Percentiles rank a stretch among this genome's conserved stretches.
Conservation (phyloP, 2,888 invertebrate species). For the Actias luna region DNA sequence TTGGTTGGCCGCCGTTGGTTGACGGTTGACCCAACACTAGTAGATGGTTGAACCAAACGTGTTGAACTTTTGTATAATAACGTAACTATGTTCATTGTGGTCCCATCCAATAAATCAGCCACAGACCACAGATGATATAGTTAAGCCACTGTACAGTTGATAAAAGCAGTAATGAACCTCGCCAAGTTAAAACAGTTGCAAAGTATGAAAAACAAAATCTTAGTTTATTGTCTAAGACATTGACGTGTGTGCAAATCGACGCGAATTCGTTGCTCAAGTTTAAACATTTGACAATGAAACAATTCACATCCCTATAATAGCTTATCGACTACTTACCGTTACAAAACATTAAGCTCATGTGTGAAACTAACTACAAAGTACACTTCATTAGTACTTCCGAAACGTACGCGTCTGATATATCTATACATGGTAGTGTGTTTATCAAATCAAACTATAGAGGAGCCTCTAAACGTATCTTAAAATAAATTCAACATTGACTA, state of each 20-base stretch:
- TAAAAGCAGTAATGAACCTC: no score
- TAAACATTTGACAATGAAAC: constrained; percentile 56
- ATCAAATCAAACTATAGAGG: not conserved
- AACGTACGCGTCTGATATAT: not conserved
- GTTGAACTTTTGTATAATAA: no score
- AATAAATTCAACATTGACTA: not conserved
- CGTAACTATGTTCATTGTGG: no score
- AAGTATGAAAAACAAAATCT: no score
- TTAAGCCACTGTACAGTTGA: no score
- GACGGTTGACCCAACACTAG: no score
- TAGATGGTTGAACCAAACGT: no score
- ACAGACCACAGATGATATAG: no score
- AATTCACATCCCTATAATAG: constrained; percentile 33
- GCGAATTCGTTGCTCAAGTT: constrained; percentile 57
- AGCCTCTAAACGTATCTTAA: not conserved
- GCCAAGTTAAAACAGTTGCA: no score
- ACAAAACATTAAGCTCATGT: constrained; percentile 71
- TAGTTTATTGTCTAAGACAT: no score
- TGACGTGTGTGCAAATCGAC: constrained; percentile 47
- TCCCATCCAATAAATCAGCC: no score
- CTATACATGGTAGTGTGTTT: not conserved
- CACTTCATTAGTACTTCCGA: not conserved
- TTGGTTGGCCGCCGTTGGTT: no score
- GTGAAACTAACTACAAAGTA: constrained; percentile 48
- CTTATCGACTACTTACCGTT: constrained; percentile 51